phyloP scores from a whole-genome alignment of 2,888 invertebrate species.

The Chrysolina haemoptera region DNA sequence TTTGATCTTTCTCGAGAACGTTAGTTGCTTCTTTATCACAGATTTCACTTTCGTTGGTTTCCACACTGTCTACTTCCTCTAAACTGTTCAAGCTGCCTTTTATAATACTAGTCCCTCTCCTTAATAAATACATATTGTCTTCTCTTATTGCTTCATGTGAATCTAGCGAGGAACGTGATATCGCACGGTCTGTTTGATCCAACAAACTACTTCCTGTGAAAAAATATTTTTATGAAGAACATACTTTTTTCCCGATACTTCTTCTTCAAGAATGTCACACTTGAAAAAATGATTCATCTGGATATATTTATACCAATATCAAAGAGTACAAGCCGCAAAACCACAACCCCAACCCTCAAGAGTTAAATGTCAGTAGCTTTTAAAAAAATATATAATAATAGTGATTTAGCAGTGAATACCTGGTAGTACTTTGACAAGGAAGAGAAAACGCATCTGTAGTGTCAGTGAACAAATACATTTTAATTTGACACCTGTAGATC shows the following conservation, averaged over 20 bases:
- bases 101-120: conserved; percentile 76
- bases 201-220: conserved; percentile 58
- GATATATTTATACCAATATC: too few relatives aligned
- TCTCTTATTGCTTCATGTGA: conserved; percentile 66
- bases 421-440: too few relatives aligned
- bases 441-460: too few relatives aligned
- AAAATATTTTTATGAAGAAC: neutral
- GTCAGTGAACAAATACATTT: too few relatives aligned
- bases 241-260: too few relatives aligned
- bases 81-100: conserved; percentile 65
- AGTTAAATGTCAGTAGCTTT: too few relatives aligned
- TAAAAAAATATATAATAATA: conserved; percentile 34
- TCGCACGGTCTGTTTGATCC: conserved; percentile 64
- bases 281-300: too few relatives aligned
- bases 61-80: conserved; percentile 54
- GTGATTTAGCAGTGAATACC: conserved; percentile 63
- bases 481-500: too few relatives aligned
- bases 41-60: conserved; percentile 28
- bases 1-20: conserved; percentile 46
- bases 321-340: too few relatives aligned
- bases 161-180: conserved; percentile 67
- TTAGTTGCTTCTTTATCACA: conserved; percentile 34
- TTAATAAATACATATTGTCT: conserved; percentile 71
- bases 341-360: too few relatives aligned
- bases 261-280: too few relatives aligned